phyloP scores from a whole-genome alignment of 37 sponge, comb jelly and placozoan species.

The Chondrilla cf. caribensis region DNA sequence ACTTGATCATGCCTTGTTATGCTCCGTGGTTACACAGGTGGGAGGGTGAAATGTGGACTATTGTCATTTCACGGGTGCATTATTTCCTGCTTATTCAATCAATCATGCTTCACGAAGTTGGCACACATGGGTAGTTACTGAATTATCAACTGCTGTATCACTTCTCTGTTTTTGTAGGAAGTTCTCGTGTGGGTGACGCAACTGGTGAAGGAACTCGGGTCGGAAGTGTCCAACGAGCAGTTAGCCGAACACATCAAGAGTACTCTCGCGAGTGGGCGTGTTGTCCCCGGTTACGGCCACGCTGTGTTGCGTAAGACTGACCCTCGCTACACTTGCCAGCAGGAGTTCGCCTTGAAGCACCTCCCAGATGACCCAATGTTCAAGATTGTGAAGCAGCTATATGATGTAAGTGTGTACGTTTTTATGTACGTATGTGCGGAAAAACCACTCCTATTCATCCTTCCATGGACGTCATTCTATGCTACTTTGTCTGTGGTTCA shows the following conservation, averaged over 20 bases:
- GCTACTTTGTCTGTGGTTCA: too few relatives aligned
- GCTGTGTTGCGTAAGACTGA: conserved; percentile 98
- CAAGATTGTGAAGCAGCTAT: conserved; percentile 78
- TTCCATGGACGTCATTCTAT: too few relatives aligned
- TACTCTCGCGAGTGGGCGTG: conserved; percentile 91
- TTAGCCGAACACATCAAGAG: conserved; percentile 87
- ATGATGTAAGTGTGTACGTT: conserved; percentile 26
- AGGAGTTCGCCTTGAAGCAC: conserved; percentile 95
- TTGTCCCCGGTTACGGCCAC: conserved; percentile 97
- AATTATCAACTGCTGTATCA: too few relatives aligned
- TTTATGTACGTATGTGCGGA: too few relatives aligned
- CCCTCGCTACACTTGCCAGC: conserved; percentile 95
- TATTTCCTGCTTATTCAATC: too few relatives aligned
- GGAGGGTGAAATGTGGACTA: too few relatives aligned
- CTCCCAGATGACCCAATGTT: conserved; percentile 94
- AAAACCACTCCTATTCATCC: too few relatives aligned
- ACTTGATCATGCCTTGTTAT: too few relatives aligned
- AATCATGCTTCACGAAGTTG: too few relatives aligned
- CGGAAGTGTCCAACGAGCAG: conserved; percentile 76
- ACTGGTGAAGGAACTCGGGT: conserved; percentile 71
- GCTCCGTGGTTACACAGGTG: too few relatives aligned
- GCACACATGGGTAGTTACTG: too few relatives aligned
- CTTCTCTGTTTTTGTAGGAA: conserved; percentile 64
- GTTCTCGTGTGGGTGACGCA: conserved; percentile 95
- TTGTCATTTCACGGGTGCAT: too few relatives aligned